Conservation (phyloP, 1,140 invertebrate genomes). For the Eupristina koningsbergeri region DNA sequence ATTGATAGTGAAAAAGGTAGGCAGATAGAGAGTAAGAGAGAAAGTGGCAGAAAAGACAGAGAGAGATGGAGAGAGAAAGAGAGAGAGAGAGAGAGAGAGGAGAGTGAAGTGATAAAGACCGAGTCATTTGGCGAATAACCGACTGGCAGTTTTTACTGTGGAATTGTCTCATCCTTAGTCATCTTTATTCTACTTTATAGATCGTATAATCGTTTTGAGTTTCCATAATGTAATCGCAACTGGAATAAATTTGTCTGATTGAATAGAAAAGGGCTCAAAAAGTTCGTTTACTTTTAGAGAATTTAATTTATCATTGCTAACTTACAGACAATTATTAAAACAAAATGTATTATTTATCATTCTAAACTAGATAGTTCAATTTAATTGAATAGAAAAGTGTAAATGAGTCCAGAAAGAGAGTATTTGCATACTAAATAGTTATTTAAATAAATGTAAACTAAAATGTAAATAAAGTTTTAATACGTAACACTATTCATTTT, state of each 20-base stretch:
- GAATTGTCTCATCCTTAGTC: neutral
- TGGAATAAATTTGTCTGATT: neutral
- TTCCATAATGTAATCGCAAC: slow-evolving; percentile 6
- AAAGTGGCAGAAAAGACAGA: neutral
- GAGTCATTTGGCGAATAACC: slow-evolving; percentile 14
- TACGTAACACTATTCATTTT: neutral
- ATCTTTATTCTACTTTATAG: neutral
- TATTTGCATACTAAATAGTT: neutral
- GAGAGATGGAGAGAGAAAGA: too few species aligned
- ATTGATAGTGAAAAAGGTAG: neutral
- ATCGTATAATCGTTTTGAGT: neutral
- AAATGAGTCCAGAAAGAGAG: neutral
- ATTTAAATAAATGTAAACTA: neutral
- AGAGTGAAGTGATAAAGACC: neutral
- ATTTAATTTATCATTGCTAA: neutral
- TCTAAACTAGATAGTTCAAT: neutral
- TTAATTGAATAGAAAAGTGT: neutral
- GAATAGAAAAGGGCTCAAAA: neutral
- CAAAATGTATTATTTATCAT: neutral
- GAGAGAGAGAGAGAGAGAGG: slow-evolving; percentile 4
- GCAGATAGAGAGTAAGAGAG: neutral
- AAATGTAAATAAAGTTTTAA: neutral
- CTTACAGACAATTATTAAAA: neutral
- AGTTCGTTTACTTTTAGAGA: neutral
- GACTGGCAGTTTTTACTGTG: slow-evolving; percentile 9